Conservation (phyloP, 2,113 vertebrate species). For the Hydropotes inermis region DNA sequence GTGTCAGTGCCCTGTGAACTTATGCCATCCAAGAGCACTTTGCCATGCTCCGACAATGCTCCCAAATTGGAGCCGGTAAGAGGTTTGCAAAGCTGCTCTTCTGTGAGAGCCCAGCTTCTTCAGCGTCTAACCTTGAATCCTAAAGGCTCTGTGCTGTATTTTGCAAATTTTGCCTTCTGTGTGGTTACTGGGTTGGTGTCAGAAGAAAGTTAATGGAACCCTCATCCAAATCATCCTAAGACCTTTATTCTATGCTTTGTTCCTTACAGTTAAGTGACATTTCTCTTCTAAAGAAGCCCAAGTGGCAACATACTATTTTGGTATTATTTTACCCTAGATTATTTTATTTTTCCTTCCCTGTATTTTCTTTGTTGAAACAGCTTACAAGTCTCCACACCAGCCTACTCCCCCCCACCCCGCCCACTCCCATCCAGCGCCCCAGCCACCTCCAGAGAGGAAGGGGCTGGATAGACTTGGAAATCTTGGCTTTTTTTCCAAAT, state of each 20-base stretch:
- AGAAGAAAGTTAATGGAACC: background rate
- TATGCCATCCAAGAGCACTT: background rate
- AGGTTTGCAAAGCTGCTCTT: background rate
- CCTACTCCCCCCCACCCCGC: fast-evolving
- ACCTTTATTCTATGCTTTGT: background rate
- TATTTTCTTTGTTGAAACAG: background rate
- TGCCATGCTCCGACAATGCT: background rate
- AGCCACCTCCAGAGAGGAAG: background rate
- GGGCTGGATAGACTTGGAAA: background rate
- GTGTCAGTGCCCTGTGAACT: background rate
- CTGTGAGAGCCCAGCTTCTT: background rate
- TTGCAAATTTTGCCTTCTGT: background rate
- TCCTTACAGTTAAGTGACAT: background rate
- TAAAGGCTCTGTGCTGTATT: background rate
- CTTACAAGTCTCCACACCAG: background rate
- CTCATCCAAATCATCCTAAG: background rate
- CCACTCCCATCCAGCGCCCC: fast-evolving
- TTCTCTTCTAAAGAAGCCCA: background rate
- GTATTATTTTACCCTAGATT: background rate
- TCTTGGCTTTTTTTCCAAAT: background rate
- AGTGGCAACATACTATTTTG: background rate
- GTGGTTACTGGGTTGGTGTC: background rate
- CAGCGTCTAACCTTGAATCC: background rate
- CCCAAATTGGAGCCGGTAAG: background rate
- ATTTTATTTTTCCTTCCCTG: background rate